A percentile compares a stretch with the other conserved stretches of the same genome.
These are phyloP conservation scores for Cliona cf. orientalis DNA, from an alignment of 37 sponge, comb jelly and placozoan genomes.

Conservation along the genomic window DNA sequence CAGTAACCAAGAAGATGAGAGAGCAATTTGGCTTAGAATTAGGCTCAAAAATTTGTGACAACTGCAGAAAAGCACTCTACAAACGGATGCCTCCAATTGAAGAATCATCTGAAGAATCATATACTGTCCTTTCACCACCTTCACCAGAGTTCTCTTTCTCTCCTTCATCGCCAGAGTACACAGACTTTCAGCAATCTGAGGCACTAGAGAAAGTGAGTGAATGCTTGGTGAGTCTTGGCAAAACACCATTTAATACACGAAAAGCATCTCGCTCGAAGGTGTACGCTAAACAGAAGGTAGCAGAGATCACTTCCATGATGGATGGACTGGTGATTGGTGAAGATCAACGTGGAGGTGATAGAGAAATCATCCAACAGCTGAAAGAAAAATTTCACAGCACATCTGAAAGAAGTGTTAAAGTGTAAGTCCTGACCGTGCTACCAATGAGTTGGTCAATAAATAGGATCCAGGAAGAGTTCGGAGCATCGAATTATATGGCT, in stretches of 20 bases:
- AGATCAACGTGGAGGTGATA: conserved; percentile 12
- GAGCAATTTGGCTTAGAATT: too few relatives aligned
- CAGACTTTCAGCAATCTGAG: not conserved
- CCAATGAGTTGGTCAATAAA: conserved; percentile 40
- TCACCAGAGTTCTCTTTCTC: not conserved
- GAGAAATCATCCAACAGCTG: conserved; percentile 50
- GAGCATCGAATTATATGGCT: conserved; percentile 24
- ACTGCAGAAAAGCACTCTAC: not conserved
- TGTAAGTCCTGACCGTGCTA: conserved; percentile 37
- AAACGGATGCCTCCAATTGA: not conserved
- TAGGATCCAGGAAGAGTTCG: conserved; percentile 38
- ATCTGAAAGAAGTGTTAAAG: conserved; percentile 25
- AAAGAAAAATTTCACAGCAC: conserved; percentile 39
- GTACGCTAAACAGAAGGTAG: not conserved
- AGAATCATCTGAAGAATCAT: not conserved
- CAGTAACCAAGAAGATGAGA: too few relatives aligned
- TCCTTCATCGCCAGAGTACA: not conserved
- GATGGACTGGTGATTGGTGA: not conserved
- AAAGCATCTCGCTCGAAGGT: not conserved
- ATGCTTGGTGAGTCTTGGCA: not conserved
- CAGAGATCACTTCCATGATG: not conserved
- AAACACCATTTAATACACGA: not conserved
- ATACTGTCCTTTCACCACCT: not conserved
- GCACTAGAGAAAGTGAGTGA: not conserved
- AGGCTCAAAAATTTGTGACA: too few relatives aligned